Percentiles rank a stretch among this genome's conserved stretches.
These are phyloP conservation scores for Rhabditoides inermis DNA, from an alignment of 2,888 invertebrate species.

Conservation along the genomic window DNA sequence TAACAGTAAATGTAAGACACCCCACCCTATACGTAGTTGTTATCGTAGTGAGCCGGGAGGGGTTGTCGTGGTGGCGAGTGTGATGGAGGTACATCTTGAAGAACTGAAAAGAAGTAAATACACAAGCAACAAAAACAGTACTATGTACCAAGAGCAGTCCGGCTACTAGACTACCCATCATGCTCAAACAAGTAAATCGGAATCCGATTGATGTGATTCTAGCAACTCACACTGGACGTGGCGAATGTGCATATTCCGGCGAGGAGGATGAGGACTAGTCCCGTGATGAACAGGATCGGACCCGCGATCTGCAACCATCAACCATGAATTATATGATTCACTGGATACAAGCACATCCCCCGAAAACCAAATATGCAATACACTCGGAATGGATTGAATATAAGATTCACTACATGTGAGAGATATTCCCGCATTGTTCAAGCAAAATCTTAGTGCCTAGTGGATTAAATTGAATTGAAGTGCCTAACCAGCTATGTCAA, in stretches of 20 bases:
- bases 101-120: slow-evolving; percentile 23
- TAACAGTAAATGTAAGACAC: not conserved
- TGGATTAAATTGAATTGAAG: too few species aligned
- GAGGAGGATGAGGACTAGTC: slow-evolving; percentile 33
- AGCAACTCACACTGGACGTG: slow-evolving; percentile 35
- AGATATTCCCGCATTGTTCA: too few species aligned
- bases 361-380: too few species aligned
- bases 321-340: too few species aligned
- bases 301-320: slow-evolving; percentile 44
- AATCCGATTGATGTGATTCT: not conserved
- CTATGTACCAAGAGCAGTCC: not conserved
- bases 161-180: not conserved
- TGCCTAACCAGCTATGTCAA: too few species aligned
- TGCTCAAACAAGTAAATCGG: not conserved
- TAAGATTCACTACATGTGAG: too few species aligned
- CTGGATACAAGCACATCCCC: too few species aligned
- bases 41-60: slow-evolving; percentile 44
- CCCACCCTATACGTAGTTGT: slow-evolving; percentile 42
- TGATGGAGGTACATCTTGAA: slow-evolving; percentile 46
- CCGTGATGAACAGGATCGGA: slow-evolving; percentile 39
- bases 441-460: too few species aligned
- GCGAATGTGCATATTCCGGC: slow-evolving; percentile 35
- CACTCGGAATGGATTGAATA: too few species aligned
- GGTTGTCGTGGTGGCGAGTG: slow-evolving; percentile 45
- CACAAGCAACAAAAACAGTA: not conserved